A percentile compares a stretch with the other conserved stretches of the same genome.
Evolutionary conservation across 2,888 invertebrate species (phyloP).

Genomic region (Tortricodes alternella): DNA sequence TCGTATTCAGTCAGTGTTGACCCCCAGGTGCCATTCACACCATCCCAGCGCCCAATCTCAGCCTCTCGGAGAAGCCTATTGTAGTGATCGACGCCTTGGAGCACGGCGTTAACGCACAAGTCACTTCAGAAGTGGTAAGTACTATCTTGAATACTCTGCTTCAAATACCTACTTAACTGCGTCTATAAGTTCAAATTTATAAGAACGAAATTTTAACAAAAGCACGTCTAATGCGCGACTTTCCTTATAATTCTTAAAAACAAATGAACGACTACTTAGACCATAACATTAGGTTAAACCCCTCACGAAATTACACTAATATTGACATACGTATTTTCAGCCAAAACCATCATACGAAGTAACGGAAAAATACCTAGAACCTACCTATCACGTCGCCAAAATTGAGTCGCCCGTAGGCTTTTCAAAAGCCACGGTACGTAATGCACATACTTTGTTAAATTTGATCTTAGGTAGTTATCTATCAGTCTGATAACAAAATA

Average conservation of each 20-base stretch:
- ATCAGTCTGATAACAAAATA: not conserved
- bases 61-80: conserved; percentile 85
- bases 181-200: too few relatives aligned
- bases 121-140: conserved; percentile 52
- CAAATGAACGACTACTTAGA: too few relatives aligned
- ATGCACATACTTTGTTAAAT: too few relatives aligned
- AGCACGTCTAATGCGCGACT: too few relatives aligned
- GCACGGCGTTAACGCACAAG: conserved; percentile 35
- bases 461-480: too few relatives aligned
- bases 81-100: conserved; percentile 65
- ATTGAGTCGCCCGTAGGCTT: conserved; percentile 69
- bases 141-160: too few relatives aligned
- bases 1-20: conserved; percentile 58
- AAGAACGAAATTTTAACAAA: too few relatives aligned
- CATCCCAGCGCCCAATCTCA: conserved; percentile 92
- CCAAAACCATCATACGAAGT: conserved; percentile 65
- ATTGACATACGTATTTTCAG: too few relatives aligned
- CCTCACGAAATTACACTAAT: too few relatives aligned
- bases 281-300: too few relatives aligned
- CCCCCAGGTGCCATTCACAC: conserved; percentile 90
- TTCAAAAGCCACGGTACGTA: conserved; percentile 63
- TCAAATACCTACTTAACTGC: not conserved
- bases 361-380: conserved; percentile 65
- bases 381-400: conserved; percentile 54
- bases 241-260: too few relatives aligned